Evolutionary conservation across 2,888 invertebrate species (phyloP), one percentile per base, ranked within the genome.

Genomic region (Drosophila atripex): DNA sequence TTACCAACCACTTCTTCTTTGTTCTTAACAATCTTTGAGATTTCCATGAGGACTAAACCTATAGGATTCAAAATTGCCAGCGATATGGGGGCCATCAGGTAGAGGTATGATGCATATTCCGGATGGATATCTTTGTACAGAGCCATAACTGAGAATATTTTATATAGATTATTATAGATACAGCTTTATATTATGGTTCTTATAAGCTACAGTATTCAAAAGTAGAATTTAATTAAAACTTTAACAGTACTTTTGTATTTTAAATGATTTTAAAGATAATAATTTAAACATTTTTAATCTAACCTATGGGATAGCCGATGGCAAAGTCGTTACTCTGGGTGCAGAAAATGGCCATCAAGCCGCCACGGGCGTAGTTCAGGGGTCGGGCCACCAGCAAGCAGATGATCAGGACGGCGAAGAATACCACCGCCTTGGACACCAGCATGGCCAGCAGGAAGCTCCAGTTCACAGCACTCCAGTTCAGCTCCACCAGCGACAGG

Each of bases 261-360:
- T 18, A 1, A 18, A 18, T 18, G 18, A 18, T 18, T 18, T 18
- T 1, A 18, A 18, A 18, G 18, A 18, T 18, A 18, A 18, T 18
- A 18, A 18, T 18, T 23, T 23, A 0, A 23, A 23, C 21, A n/a
- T n/a, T n/a, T 35, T 21, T 8, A 39, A 45, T 56, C 74, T 80
- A 72, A 91, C 98, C 95, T 80, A 98, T 97, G 6, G 99, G 98
- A 92, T 96, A 98, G 71, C 98, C 98, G 80, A 99, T 94, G 18
- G 99, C 98, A 92, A 99, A 98, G 92, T 99, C 99, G 93, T 99
- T 99, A 90, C 98, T 98, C 90, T 98, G 98, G 0, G 98, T 98
- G 82, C 97, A 96, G 91, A 98, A 98, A 88, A 99, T 98, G 16
- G 97, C 97, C 93, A 97, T 96, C 64, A 99, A 93, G 12, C 98